These are phyloP conservation scores for Hippopotamyrus pictus DNA, from an alignment of 2,797 vertebrate species.

Conservation along the genomic window DNA sequence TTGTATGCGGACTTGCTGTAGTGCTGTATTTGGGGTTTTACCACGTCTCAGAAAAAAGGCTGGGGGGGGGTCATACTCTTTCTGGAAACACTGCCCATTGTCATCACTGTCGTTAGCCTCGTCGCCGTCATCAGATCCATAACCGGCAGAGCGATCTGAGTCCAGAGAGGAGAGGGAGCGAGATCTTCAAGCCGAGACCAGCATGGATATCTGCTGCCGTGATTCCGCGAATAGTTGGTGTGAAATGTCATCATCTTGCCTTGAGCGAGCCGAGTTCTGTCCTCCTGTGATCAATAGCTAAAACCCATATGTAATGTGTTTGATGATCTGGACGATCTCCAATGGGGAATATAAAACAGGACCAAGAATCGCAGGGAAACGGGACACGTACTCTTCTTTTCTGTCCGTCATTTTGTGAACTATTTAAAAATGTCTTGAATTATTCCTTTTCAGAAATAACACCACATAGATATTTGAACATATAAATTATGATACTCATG, in stretches of 20 bases:
- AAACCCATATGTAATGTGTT: slow-evolving; percentile 2
- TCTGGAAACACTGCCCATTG: not conserved
- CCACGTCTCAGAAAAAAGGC: not conserved
- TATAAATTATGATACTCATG: not conserved
- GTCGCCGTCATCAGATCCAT: not conserved
- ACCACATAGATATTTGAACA: not conserved
- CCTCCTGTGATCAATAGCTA: not conserved
- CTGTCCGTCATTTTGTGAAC: not conserved
- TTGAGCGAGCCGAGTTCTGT: not conserved
- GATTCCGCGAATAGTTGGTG: not conserved
- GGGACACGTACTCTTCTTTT: not conserved
- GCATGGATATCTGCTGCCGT: not conserved
- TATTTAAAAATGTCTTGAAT: not conserved
- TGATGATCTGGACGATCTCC: not conserved
- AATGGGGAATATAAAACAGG: not conserved
- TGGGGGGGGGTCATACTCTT: not conserved
- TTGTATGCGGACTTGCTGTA: not conserved
- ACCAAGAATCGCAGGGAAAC: not conserved
- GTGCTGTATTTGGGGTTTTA: not conserved
- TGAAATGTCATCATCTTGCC: not conserved
- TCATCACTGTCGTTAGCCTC: not conserved
- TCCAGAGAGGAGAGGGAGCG: not conserved
- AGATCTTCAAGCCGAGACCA: not conserved
- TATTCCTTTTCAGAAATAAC: not conserved
- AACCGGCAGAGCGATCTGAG: not conserved